Base-by-base conservation (phyloP, 2,113 vertebrate genomes). In the Prionailurus viverrinus region DNA sequence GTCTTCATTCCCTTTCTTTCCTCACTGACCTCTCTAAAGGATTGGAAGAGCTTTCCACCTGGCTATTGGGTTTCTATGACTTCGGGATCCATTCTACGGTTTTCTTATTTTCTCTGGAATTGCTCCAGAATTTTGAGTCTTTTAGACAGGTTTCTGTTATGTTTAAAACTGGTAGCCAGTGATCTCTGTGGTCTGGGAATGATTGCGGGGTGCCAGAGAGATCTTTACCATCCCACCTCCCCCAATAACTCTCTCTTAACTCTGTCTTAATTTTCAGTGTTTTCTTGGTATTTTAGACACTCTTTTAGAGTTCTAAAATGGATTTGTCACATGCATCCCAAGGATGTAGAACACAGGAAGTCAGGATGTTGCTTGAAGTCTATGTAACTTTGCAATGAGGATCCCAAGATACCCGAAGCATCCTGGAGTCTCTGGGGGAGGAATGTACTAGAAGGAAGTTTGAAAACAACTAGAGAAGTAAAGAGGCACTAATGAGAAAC, bases 1-100 rank as follows among this genome's bases (percentile, higher is more conserved):
- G 23, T 66, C 95, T 53, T 82, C 53, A 3, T 88, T 81, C 39
- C 74, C 51, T 11, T 41, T 91, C 36, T 83, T 53, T 48, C n/a
- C 23, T 15, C 14, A 79, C 19, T 10, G n/a, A 19, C 31, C 58
- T 90, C 95, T 92, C 97, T 85, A 93, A 85, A 90, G 71, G n/a
- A 51, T 71, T 6, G 15, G 65, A 87, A 16, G 65, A 94, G 8
- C 1, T 58, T 81, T 94, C 83, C 68, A 63, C 81, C n/a, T 84
- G 63, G 65, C 66, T 97, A 18, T 79, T 85, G 69, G 61, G 69
- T 94, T 89, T 93, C 91, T 92, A 63, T 71, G 69, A 85, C 65
- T 95, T 96, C 90, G 51, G 51, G 81, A 58, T 80, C 84, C 33
- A 21, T 82, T 81, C 29, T 66, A 15, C 13, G 18, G 27, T 94